Conservation (phyloP, 2,113 vertebrate species). For the Prionailurus viverrinus region DNA sequence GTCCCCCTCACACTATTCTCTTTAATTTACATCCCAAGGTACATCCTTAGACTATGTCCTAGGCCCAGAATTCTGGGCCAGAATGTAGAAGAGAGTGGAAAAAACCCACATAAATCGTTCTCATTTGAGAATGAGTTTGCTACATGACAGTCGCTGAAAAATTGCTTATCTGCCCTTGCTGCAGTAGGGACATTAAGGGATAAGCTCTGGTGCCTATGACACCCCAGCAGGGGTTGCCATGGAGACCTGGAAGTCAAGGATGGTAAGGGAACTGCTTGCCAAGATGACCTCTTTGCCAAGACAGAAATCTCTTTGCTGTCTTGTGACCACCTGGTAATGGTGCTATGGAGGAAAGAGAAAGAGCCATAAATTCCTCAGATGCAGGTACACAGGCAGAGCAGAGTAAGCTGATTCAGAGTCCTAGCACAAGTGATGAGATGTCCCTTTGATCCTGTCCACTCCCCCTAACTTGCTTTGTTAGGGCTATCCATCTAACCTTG, state of each 20-base stretch:
- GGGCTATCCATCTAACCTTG: neutral
- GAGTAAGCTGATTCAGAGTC: neutral
- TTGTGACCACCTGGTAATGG: constrained; percentile 44
- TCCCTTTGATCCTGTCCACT: neutral
- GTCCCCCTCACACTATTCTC: neutral
- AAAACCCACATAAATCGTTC: constrained; percentile 61
- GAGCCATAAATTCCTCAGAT: neutral
- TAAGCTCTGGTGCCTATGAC: constrained; percentile 45
- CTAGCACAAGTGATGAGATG: neutral
- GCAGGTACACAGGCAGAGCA: neutral
- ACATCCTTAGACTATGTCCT: constrained; percentile 51
- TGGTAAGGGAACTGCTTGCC: constrained; percentile 64
- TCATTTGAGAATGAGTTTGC: constrained; percentile 59
- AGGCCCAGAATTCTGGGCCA: constrained; percentile 46
- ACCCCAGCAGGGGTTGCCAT: constrained; percentile 42
- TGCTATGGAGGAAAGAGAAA: neutral
- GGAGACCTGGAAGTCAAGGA: constrained; percentile 72
- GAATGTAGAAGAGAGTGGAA: constrained; percentile 47
- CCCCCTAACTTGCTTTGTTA: neutral
- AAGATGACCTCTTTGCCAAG: constrained; percentile 53
- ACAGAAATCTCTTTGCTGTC: constrained; percentile 60
- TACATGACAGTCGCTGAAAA: constrained; percentile 51
- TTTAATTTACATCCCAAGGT: neutral
- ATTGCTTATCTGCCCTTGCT: constrained; percentile 71
- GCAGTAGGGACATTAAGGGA: constrained; percentile 40